phyloP scores from a whole-genome alignment of 2,797 vertebrate species.

The Cyclopterus lumpus region DNA sequence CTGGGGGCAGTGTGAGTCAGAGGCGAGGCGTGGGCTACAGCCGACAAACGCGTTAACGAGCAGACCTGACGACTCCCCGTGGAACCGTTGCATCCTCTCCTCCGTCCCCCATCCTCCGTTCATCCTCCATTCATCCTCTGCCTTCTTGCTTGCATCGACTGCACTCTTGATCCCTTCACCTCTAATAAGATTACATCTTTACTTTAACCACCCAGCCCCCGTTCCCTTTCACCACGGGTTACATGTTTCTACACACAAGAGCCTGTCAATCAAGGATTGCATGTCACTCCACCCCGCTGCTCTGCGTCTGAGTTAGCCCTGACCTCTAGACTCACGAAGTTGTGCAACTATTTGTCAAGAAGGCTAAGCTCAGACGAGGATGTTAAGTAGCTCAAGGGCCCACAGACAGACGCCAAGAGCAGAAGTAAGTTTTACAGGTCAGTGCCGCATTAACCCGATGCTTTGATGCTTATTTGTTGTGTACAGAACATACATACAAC shows the following conservation, averaged over 20 bases:
- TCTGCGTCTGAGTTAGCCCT: conserved; percentile 3
- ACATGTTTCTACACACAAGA: conserved; percentile 20
- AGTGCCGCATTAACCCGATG: conserved; percentile 35
- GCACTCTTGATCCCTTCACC: conserved; percentile 66
- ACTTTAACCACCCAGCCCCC: conserved; percentile 39
- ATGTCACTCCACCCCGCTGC: background rate
- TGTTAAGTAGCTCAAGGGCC: conserved; percentile 43
- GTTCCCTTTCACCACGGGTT: conserved; percentile 21
- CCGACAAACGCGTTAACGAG: conserved; percentile 64
- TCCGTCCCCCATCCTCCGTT: conserved; percentile 7
- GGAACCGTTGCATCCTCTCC: conserved; percentile 26
- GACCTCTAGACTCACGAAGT: conserved; percentile 40
- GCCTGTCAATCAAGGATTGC: conserved; percentile 59
- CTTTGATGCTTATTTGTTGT: conserved; percentile 30
- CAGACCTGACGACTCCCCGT: conserved; percentile 61
- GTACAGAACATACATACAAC: background rate
- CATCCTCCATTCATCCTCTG: conserved; percentile 25
- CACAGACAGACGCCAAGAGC: conserved; percentile 37
- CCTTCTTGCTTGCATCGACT: conserved; percentile 45
- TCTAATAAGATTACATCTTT: conserved; percentile 71
- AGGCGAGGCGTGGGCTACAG: conserved; percentile 60
- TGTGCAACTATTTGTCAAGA: conserved; percentile 41
- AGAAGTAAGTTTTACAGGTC: conserved; percentile 62
- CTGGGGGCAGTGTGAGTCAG: conserved; percentile 65
- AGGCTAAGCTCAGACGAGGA: conserved; percentile 22